Base-by-base conservation (phyloP, 2,797 vertebrate species). In the Muscicapa striata region DNA sequence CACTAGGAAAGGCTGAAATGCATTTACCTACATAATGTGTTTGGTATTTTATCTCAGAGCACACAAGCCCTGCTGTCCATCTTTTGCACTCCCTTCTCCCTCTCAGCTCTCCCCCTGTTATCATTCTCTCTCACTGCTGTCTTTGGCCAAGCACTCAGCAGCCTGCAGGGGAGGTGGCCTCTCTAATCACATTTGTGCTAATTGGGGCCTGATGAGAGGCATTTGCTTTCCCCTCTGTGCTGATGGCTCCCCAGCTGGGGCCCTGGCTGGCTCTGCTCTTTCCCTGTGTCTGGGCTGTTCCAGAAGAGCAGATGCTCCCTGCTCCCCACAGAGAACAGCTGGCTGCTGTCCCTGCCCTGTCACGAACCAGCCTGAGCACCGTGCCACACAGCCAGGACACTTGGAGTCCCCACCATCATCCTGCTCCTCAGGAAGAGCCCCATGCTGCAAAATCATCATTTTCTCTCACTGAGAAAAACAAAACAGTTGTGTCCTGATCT, bases 161-260 rank as follows among this genome's bases (percentile, higher is more conserved):
- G 66, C 78, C 70, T 69, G 43, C 34, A 29, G 57, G 59, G 70
- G 15, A 86, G 63, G 41, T 8, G 6, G 34, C 48, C 82, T 92
- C 77, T 43, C 48, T 15, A 57, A 48, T 85, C 79, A 69, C 3
- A 1, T 34, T 72, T 69, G 34, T 83, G 93, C 83, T 95, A 91
- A 96, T 58, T 87, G 80, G 49, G 48, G 81, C 94, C 85, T 76
- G 85, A 93, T 90, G 85, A 92, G 78, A 95, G 36, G 62, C 55
- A 61, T 95, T 97, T 94, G 84, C 75, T 91, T 58, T 55, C 59
- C n/a, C 36, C 24, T 69, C 30, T 10, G 34, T 63, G 69, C 69
- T 93, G 70, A 64, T 63, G 58, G 59, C 64, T 84, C 48, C 74
- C 94, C 96, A 96, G 78, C 92, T 96, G 95, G 76, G 68, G 66